These are phyloP conservation scores for Cephus sareptanus DNA, from an alignment of 2,888 invertebrate genomes.

Conservation along the genomic window DNA sequence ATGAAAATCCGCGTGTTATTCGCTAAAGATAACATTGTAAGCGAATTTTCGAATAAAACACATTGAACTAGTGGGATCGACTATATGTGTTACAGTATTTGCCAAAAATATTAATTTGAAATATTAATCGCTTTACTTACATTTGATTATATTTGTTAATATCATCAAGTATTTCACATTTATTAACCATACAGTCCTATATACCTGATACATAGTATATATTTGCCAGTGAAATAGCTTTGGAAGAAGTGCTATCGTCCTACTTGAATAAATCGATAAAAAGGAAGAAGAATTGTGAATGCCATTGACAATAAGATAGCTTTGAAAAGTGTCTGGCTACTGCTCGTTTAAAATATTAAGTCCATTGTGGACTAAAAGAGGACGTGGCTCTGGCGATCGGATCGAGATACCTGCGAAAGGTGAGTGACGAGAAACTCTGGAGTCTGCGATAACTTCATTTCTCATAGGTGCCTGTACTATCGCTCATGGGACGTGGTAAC, in stretches of 20 bases:
- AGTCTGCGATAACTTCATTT: background rate
- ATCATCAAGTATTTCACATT: background rate
- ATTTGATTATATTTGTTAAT: background rate
- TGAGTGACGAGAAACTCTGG: background rate
- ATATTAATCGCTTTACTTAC: no score
- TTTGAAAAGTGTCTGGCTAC: conserved; percentile 5
- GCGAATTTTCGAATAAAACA: no score
- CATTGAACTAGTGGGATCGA: no score
- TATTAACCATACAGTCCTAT: background rate
- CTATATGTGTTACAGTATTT: no score
- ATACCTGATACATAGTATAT: background rate
- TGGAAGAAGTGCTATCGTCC: background rate
- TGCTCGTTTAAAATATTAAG: conserved; percentile 11
- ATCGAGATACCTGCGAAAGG: conserved; percentile 1
- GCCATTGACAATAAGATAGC: conserved; percentile 32
- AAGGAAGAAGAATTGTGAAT: conserved; percentile 7
- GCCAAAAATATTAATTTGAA: no score
- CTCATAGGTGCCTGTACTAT: background rate
- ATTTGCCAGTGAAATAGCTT: background rate
- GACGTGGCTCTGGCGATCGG: background rate
- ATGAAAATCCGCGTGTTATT: no score
- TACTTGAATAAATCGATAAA: conserved; percentile 9
- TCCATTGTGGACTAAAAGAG: background rate
- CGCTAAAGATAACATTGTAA: no score
- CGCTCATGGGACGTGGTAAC: background rate